Base-by-base conservation (phyloP, 2,888 invertebrate genomes). In the Baccha elongata region DNA sequence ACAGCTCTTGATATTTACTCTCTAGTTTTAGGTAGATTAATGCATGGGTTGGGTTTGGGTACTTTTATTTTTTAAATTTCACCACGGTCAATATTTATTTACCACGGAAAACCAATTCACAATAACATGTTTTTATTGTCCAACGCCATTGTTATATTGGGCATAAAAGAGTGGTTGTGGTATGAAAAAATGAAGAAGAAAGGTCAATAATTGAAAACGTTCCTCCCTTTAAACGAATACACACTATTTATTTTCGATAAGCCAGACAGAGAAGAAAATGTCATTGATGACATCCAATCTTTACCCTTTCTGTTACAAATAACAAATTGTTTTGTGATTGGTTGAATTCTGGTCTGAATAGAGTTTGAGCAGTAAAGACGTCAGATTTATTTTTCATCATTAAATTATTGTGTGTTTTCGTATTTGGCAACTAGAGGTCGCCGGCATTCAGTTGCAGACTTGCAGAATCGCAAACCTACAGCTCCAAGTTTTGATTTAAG, bases 401-500 rank as follows among this genome's bases (percentile, higher is more conserved):
- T 21, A 42, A 11, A 50, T 23, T 32, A 6, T 48, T 15, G 8
- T 1, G 37, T 48, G 69, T 50, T 80, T 69, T 58, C 69, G 46
- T 42, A 52, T 65, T 68, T 69, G 35, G 55, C 75, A 69, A 80
- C 80, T 80, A 80, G 80, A 80, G 40, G 80, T 75, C 75, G 80
- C 11, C 15, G 69, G 75, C 37, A 64, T 69, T n/a, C n/a, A n/a
- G n/a, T n/a, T n/a, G n/a, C n/a, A n/a, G n/a, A n/a, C n/a, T n/a
- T n/a, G n/a, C n/a, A n/a, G n/a, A n/a, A n/a, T n/a, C n/a, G n/a
- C n/a, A n/a, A n/a, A n/a, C n/a, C n/a, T n/a, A n/a, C n/a, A n/a
- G n/a, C n/a, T n/a, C n/a, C n/a, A n/a, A n/a, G n/a, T n/a, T n/a
- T n/a, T n/a, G n/a, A n/a, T n/a, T n/a, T n/a, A 0, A 52, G 52